Base-by-base conservation (phyloP, 2,797 vertebrate species). In the Merluccius polli region DNA sequence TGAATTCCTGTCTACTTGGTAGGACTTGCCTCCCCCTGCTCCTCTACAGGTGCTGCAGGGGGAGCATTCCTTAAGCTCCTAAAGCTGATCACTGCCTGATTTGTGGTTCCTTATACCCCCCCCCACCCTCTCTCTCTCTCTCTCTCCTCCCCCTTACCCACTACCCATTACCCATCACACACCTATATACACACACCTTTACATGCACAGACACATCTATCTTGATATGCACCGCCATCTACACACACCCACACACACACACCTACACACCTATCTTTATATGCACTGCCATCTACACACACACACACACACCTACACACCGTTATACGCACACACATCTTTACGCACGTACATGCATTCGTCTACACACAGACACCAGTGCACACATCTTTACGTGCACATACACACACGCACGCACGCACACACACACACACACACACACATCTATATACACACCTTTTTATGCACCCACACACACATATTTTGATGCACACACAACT, bases 41-140 rank as follows among this genome's bases (percentile, higher is more conserved):
- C 52, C 85, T 86, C 88, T 92, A 89, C 92, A 92, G 92, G 91
- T 93, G 88, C 91, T 83, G 78, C 81, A 88, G 85, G 82, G 87
- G 80, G 81, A 90, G 90, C 84, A 92, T 93, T 92, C 90, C 91
- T 86, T 31, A 74, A 85, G 81, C 74, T 13, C 83, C 85, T 77
- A 86, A 76, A 67, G 87, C 77, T 84, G 86, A 91, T 89, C 85
- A 65, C 78, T 73, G 82, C 86, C 84, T 91, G 90, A 93, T 93
- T 92, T 92, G 90, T 88, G 86, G 85, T 79, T 87, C 59, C 76
- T 75, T 59, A 21, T n/a, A 59, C 52, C 52, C 52, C 21, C n/a
- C 21, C 48, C 21, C 21, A 6, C 21, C 21, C 48, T 2, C 48
- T 9, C 52, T 24, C 21, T 4, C 15, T 16, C 41, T 48, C 41